These are phyloP conservation scores for Drosophila borealis DNA, from an alignment of 2,888 invertebrate genomes.

Conservation along the genomic window DNA sequence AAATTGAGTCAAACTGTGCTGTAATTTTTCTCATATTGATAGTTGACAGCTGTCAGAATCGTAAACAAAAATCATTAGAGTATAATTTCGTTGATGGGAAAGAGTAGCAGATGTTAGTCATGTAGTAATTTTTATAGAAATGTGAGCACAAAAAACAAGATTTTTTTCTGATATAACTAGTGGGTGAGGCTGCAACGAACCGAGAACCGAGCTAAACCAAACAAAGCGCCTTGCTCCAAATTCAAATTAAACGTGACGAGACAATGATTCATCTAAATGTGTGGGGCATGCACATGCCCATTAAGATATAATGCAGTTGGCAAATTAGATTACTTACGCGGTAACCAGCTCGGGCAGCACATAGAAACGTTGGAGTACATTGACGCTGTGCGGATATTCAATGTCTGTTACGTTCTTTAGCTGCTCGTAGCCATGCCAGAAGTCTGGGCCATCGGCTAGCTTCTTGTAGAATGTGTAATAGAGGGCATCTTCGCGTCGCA, in stretches of 20 bases:
- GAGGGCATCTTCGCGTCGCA: slow-evolving; percentile 95
- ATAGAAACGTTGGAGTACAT: slow-evolving; percentile 93
- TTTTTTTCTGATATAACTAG: too few species aligned
- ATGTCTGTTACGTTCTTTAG: slow-evolving; percentile 91
- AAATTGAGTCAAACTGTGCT: too few species aligned
- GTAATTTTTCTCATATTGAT: too few species aligned
- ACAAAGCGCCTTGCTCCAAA: neutral
- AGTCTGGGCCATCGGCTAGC: slow-evolving; percentile 88
- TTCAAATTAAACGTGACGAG: neutral
- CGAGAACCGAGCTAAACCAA: too few species aligned
- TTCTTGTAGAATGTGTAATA: slow-evolving; percentile 96
- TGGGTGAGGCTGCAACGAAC: too few species aligned
- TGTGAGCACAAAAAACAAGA: too few species aligned
- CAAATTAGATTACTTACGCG: slow-evolving; percentile 69
- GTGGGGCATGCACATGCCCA: neutral
- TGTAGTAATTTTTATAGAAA: too few species aligned
- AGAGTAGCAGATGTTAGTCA: too few species aligned
- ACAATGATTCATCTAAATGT: neutral
- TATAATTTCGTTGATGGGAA: too few species aligned
- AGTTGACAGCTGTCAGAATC: too few species aligned
- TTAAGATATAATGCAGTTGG: neutral
- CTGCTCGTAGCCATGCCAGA: slow-evolving; percentile 88
- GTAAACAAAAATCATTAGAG: too few species aligned
- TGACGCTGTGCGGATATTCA: slow-evolving; percentile 92
- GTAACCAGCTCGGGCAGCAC: slow-evolving; percentile 92